A percentile compares a stretch with the other conserved stretches of the same genome.
Conservation (phyloP, 2,113 vertebrate species). For the Laterallus jamaicensis region DNA sequence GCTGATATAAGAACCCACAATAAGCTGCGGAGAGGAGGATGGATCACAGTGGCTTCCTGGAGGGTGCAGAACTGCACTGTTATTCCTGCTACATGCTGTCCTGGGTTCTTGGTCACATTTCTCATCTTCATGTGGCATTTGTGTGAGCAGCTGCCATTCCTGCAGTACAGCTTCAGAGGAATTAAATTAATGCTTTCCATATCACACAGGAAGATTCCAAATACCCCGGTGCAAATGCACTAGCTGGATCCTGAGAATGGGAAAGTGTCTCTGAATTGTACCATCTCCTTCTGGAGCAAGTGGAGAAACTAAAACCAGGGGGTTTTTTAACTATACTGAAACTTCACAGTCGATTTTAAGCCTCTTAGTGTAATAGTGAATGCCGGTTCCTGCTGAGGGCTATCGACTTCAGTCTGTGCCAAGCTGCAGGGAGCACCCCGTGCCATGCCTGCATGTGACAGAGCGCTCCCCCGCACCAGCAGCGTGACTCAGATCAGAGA, state of each 20-base stretch:
- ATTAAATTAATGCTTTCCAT: background rate
- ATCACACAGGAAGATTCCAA: background rate
- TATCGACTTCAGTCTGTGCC: background rate
- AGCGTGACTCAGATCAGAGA: slow-evolving; percentile 16
- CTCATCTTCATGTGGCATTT: background rate
- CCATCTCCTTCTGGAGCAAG: background rate
- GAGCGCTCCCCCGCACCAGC: background rate
- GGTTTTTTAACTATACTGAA: background rate
- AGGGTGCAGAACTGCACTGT: background rate
- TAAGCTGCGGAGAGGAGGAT: background rate
- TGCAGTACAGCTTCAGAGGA: background rate
- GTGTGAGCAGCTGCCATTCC: background rate
- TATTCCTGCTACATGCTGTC: background rate
- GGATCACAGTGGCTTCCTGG: background rate
- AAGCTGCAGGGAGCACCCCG: background rate
- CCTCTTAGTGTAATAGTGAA: slow-evolving; percentile 12
- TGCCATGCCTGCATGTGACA: background rate
- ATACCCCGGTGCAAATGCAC: background rate
- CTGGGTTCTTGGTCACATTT: background rate
- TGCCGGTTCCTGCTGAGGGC: slow-evolving; percentile 33
- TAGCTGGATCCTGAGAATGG: background rate
- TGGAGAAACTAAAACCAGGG: background rate
- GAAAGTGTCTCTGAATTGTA: background rate
- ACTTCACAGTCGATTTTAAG: slow-evolving; percentile 40
- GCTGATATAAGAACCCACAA: background rate